Base-by-base conservation (phyloP, 2,113 vertebrate genomes). In the Deroptyus accipitrinus region DNA sequence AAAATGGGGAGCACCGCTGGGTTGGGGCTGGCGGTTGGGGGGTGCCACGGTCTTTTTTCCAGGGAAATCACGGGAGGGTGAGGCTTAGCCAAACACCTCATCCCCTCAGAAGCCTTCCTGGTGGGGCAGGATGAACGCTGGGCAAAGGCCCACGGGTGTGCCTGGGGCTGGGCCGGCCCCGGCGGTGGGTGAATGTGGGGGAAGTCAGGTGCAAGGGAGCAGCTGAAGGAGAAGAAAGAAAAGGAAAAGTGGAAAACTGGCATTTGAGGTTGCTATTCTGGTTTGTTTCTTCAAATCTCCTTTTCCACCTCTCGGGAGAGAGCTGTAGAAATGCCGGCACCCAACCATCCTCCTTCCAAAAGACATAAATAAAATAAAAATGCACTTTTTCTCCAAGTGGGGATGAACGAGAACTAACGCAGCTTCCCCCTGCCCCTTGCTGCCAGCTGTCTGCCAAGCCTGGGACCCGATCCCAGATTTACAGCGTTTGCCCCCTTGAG, bases 381-480 rank as follows among this genome's bases (percentile, higher is more conserved):
- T 7, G 33, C 23, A 28, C 64, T 90, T 94, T 90, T 72, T 25
- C 64, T 68, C 37, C 48, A 62, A 86, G 44, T 16, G 55, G 69
- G 74, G 69, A 27, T 11, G 46, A 90, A 74, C 2, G 68, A 88
- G 42, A 48, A 28, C 1, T 17, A 92, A n/a, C 64, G 22, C 4
- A 39, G 41, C 35, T 48, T 10, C 8, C 14, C 5, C 8, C 18
- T 24, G 31, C 41, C 28, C n/a, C 11, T 37, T 49, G 39, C 55
- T 88, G 63, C 90, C 95, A 93, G 90, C 83, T 88, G 55, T 28
- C 76, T 88, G 94, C 90, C 90, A 72, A 81, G 69, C 24, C 64
- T 39, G 69, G 86, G 90, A 61, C 82, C 87, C 79, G 33, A 86
- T 77, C 87, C 82, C 90, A 67, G 27, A 44, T 72, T 77, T 51